A percentile compares a stretch with the other conserved stretches of the same genome.
phyloP scores from a whole-genome alignment of 2,113 vertebrate genomes.

The Gallinago paraguaiae region DNA sequence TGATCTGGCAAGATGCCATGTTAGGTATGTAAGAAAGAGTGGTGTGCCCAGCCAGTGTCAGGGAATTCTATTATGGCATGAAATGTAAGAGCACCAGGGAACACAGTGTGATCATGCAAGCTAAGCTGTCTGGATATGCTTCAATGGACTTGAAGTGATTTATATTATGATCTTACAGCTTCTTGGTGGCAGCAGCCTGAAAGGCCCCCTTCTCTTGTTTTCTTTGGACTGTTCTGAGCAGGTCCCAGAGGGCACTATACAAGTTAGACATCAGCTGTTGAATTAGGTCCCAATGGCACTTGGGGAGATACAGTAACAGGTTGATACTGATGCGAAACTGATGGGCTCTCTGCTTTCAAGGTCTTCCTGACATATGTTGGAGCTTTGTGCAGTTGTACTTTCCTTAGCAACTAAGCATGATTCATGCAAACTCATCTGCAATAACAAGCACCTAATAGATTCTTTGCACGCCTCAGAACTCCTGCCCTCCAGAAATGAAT shows the following conservation, averaged over 20 bases:
- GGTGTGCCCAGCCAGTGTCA: neutral
- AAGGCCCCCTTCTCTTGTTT: neutral
- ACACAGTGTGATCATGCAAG: neutral
- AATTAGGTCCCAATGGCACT: neutral
- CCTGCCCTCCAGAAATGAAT: neutral
- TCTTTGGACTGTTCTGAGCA: neutral
- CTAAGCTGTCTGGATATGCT: neutral
- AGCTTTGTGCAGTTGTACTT: neutral
- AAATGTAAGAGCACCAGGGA: neutral
- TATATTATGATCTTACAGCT: neutral
- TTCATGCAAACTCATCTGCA: neutral
- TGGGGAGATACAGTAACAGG: neutral
- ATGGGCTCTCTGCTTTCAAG: neutral
- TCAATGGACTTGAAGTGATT: neutral
- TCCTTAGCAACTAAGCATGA: neutral
- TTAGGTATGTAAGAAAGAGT: rapidly evolving
- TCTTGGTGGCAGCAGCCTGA: neutral
- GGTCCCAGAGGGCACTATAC: neutral
- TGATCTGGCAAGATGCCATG: neutral
- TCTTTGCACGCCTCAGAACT: neutral
- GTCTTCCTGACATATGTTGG: neutral
- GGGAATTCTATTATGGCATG: neutral
- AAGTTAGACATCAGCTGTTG: neutral
- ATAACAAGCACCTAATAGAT: neutral
- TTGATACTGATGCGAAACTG: neutral